Conservation (phyloP, 2,113 vertebrate species). For the Nipponia nippon region DNA sequence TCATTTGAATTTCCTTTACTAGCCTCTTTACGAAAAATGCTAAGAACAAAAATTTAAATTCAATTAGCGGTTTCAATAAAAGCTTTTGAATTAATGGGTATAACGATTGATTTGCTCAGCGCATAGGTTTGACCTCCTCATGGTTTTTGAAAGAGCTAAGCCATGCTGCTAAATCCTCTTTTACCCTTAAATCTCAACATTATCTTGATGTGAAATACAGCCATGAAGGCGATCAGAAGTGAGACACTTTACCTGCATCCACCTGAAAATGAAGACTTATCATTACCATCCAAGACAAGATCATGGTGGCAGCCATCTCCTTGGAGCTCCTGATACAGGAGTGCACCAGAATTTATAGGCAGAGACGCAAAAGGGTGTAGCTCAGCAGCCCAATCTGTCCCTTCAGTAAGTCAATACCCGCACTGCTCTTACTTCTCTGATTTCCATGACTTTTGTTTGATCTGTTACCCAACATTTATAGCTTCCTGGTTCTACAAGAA, state of each 20-base stretch:
- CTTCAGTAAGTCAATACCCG: not conserved
- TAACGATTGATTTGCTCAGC: not conserved
- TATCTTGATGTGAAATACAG: not conserved
- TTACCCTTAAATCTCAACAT: not conserved
- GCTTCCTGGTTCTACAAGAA: not conserved
- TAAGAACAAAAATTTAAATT: not conserved
- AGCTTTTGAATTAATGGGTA: not conserved
- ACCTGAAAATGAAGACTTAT: not conserved
- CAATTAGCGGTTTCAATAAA: not conserved
- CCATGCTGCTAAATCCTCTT: not conserved
- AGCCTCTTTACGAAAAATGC: not conserved
- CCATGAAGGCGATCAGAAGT: not conserved
- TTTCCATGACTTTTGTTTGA: not conserved
- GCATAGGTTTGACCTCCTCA: not conserved
- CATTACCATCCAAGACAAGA: conserved; percentile 17
- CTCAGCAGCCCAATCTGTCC: not conserved
- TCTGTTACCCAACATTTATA: not conserved
- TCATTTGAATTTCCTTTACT: not conserved
- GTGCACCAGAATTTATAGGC: conserved; percentile 1
- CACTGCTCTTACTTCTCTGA: not conserved
- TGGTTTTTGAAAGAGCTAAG: not conserved
- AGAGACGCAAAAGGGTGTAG: not conserved
- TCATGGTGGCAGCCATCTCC: not conserved
- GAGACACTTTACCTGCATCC: conserved; percentile 30
- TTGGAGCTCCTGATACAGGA: not conserved